Evolutionary conservation across 2,113 vertebrate species (phyloP).

Genomic region (Xiphophorus hellerii): DNA sequence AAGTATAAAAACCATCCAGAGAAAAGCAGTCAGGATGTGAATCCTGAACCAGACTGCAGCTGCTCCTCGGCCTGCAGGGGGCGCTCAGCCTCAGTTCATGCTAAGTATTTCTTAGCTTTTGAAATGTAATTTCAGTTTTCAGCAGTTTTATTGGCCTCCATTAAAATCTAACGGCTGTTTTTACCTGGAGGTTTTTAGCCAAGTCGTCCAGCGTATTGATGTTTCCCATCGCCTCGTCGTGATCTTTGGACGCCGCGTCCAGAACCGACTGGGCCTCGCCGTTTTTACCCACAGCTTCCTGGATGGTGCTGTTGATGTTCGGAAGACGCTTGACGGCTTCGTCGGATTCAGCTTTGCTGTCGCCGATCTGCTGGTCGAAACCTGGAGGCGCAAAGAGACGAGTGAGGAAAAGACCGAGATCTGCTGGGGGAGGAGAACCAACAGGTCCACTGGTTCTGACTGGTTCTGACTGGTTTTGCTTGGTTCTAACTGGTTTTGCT

Average conservation of each 20-base stretch:
- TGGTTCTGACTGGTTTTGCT: too few relatives aligned
- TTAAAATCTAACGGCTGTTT: neutral
- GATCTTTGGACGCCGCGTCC: slow-evolving; percentile 54
- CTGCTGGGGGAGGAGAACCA: too few relatives aligned
- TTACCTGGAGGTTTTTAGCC: slow-evolving; percentile 83
- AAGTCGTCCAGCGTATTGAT: slow-evolving; percentile 67
- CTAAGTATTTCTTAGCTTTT: too few relatives aligned
- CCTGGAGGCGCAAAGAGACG: slow-evolving; percentile 68
- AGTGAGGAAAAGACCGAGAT: neutral
- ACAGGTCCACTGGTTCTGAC: too few relatives aligned
- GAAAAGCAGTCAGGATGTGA: too few relatives aligned
- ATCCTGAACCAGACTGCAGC: too few relatives aligned
- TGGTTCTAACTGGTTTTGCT: too few relatives aligned
- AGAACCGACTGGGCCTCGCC: slow-evolving; percentile 68
- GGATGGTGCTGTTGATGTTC: slow-evolving; percentile 80
- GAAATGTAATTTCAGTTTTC: too few relatives aligned
- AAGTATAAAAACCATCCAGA: too few relatives aligned
- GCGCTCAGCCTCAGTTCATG: too few relatives aligned
- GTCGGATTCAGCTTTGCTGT: slow-evolving; percentile 78
- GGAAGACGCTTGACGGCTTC: slow-evolving; percentile 84
- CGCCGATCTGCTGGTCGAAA: slow-evolving; percentile 85
- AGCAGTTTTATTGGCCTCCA: neutral
- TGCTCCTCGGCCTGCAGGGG: too few relatives aligned
- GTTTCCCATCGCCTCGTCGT: slow-evolving; percentile 47
- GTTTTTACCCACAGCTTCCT: slow-evolving; percentile 77